phyloP scores from a whole-genome alignment of 2,113 vertebrate genomes.

The Circaetus cinerascens region DNA sequence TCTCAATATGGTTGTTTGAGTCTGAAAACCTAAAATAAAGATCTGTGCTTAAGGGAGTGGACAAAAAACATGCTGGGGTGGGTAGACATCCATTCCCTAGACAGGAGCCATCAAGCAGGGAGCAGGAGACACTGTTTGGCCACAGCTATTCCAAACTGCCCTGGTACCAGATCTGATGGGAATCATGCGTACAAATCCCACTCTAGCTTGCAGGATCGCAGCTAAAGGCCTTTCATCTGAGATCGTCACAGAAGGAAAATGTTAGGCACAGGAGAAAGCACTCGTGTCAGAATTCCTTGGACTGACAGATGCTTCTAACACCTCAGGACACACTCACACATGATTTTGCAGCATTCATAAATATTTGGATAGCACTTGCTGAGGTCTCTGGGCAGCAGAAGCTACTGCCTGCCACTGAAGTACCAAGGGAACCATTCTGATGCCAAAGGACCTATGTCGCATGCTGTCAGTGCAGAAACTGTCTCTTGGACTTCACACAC shows the following conservation, averaged over 20 bases:
- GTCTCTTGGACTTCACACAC: not conserved
- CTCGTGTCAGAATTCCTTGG: not conserved
- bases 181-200: rapidly evolving
- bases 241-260: not conserved
- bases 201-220: not conserved
- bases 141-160: not conserved
- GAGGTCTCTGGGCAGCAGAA: not conserved
- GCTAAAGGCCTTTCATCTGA: not conserved
- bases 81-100: not conserved
- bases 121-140: not conserved
- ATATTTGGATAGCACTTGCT: not conserved
- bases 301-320: not conserved
- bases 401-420: not conserved
- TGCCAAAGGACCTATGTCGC: not conserved
- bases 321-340: not conserved
- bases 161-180: not conserved
- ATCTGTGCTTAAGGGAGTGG: not conserved
- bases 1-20: not conserved
- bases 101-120: not conserved
- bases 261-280: not conserved
- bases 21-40: not conserved
- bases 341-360: not conserved
- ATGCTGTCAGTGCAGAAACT: not conserved
- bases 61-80: not conserved
- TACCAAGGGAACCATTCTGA: not conserved